Evolutionary conservation across 2,797 vertebrate species (phyloP), one percentile per base, ranked within the genome.

Genomic region (Mus spretus): DNA sequence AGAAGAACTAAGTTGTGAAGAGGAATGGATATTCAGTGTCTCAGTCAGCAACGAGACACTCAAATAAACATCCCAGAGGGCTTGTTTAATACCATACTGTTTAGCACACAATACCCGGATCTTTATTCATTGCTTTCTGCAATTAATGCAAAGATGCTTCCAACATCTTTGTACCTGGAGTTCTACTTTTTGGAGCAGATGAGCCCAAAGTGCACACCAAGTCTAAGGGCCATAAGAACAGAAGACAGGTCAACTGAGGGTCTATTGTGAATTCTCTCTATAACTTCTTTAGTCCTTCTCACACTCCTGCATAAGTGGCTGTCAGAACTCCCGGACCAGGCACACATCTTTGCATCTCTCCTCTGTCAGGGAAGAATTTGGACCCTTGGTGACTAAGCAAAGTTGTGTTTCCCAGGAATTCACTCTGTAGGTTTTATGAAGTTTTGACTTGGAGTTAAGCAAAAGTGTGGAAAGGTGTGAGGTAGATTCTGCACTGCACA

Each of bases 101-200:
- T 97, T 98, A 97, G 97, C 95, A 98, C 34, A 70, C 79, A 97
- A 95, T 59, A 81, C 22, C 70, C 80, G 77, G 97, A 96, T 97
- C 91, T 97, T 98, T 97, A 97, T 98, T 97, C 97, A 92, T 90
- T 97, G 82, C 82, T 95, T 67, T 95, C 95, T 85, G 20, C 94
- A 79, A 93, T 93, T 94, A 63, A 37, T 37, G n/a, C 17, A 37
- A 10, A 98, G 98, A 97, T 98, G 97, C 96, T 95, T 93, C 97
- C 94, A 97, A 93, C 50, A 92, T 81, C 67, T 95, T 80, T 97
- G 96, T 50, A 91, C 96, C 88, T 91, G 95, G 96, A 96, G 98
- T 89, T 87, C 74, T 97, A 96, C 91, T 88, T 80, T 93, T 91
- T 40, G 65, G 55, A 82, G 78, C 8, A 28, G 53, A 77, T 91